A percentile compares a stretch with the other conserved stretches of the same genome.
Conservation (phyloP, 2,888 invertebrate species). For the Eutolmus rufibarbis region DNA sequence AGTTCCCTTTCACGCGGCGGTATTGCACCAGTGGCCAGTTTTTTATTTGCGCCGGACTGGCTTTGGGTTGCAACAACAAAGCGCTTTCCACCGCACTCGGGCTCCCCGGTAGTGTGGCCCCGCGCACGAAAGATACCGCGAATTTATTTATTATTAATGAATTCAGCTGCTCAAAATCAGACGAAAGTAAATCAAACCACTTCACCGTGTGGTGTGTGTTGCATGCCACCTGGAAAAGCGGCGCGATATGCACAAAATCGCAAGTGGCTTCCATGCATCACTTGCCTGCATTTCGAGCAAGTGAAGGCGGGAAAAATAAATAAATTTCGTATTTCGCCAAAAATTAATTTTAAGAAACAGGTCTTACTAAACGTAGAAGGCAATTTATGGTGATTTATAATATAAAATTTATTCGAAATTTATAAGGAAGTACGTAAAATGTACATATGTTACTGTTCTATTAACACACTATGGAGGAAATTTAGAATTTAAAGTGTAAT, state of each 20-base stretch:
- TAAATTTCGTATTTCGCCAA: neutral
- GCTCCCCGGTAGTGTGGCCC: neutral
- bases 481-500: too few relatives aligned
- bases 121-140: neutral
- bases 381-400: too few relatives aligned
- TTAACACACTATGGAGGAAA: too few relatives aligned
- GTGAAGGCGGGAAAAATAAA: neutral
- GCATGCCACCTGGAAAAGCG: slow-evolving; percentile 10
- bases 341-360: neutral
- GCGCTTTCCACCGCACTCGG: neutral
- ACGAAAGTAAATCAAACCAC: slow-evolving; percentile 13
- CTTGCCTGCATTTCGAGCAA: neutral
- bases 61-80: neutral
- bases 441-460: too few relatives aligned
- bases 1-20: neutral
- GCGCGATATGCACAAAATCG: neutral
- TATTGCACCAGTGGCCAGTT: neutral
- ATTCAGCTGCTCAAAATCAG: slow-evolving; percentile 22
- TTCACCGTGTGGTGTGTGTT: neutral
- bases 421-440: too few relatives aligned
- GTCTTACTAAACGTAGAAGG: too few relatives aligned
- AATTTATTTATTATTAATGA: neutral
- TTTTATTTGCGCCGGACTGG: neutral
- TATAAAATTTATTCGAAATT: too few relatives aligned
- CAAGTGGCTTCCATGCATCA: slow-evolving; percentile 7